phyloP scores from a whole-genome alignment of 1,140 invertebrate genomes.

The Apolygus lucorum region DNA sequence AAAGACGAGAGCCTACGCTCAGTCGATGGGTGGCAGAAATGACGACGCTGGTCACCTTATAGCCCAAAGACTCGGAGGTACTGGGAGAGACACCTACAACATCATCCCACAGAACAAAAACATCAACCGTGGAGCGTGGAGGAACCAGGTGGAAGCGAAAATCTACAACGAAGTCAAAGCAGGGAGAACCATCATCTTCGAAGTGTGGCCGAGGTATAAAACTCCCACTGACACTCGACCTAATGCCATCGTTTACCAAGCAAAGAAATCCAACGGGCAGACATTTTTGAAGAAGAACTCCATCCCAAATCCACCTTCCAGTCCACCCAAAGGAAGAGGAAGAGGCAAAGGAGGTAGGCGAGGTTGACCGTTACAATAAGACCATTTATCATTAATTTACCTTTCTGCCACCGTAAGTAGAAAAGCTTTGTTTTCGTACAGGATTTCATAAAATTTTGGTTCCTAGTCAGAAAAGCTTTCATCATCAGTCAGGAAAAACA shows the following conservation, averaged over 20 bases:
- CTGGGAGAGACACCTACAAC: constrained; percentile 15
- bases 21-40: background rate
- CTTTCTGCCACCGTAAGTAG: too few species aligned
- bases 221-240: background rate
- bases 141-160: background rate
- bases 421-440: too few species aligned
- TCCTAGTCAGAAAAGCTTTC: too few species aligned
- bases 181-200: constrained; percentile 2
- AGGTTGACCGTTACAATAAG: too few species aligned
- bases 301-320: background rate
- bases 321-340: background rate
- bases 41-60: constrained; percentile 18
- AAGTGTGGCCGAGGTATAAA: background rate
- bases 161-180: constrained; percentile 10
- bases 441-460: too few species aligned
- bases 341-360: background rate
- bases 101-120: background rate
- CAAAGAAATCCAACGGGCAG: background rate
- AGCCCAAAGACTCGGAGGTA: constrained; percentile 8
- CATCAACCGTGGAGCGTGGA: constrained; percentile 14
- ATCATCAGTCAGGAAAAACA: too few species aligned
- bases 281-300: background rate
- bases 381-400: too few species aligned
- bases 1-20: background rate
- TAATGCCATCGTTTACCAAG: background rate